phyloP scores from a whole-genome alignment of 2,888 invertebrate species.

The Omphaloscelis lunosa region DNA sequence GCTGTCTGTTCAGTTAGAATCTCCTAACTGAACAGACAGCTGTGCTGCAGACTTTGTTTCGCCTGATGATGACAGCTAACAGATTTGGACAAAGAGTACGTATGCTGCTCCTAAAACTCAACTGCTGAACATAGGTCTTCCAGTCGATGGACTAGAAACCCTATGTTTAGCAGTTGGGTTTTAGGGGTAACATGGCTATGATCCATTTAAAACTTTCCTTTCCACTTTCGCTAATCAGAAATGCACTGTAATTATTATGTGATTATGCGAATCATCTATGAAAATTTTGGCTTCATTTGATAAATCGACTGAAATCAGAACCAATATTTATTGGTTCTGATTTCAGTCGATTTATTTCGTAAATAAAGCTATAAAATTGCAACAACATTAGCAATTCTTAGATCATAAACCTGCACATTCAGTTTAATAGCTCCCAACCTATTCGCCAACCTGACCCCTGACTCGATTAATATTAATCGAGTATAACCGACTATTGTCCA shows the following conservation, averaged over 20 bases:
- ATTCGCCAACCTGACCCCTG: conserved; percentile 47
- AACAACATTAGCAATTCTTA: neutral
- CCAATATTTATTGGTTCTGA: no score
- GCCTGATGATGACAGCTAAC: neutral
- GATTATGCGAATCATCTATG: neutral
- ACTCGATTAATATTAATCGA: conserved; percentile 49
- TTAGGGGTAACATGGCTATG: neutral
- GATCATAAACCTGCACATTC: neutral
- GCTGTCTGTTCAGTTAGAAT: neutral
- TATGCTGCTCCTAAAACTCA: neutral
- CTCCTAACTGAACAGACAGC: no score
- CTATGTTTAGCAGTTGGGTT: neutral
- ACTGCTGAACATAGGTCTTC: no score
- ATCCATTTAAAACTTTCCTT: neutral
- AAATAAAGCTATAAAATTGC: neutral
- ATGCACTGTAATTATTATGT: neutral
- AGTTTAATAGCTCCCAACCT: conserved; percentile 25
- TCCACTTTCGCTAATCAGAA: neutral
- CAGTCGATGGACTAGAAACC: neutral
- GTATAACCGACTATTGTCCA: conserved; percentile 39
- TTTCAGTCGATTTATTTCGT: no score
- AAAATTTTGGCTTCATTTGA: no score
- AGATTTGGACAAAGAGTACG: neutral
- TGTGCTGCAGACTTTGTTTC: neutral
- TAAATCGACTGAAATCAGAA: no score